Percentiles rank a stretch among this genome's conserved stretches.
Conservation (phyloP, 2,113 vertebrate genomes). For the Ophthalmotilapia sp. region DNA sequence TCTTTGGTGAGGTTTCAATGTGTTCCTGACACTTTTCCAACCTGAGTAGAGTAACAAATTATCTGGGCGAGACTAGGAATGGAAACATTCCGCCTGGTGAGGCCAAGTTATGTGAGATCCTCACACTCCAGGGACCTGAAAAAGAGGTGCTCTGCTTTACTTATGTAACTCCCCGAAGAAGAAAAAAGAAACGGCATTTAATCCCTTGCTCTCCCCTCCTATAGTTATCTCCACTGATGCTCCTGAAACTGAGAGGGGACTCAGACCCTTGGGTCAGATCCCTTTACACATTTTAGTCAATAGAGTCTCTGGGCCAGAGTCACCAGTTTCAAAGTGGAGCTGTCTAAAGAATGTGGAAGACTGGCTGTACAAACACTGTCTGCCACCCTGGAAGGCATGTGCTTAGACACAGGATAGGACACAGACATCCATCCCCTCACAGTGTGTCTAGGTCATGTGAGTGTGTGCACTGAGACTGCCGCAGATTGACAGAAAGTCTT, state of each 20-base stretch:
- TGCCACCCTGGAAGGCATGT: slow-evolving; percentile 34
- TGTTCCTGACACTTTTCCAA: slow-evolving; percentile 48
- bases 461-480: not conserved
- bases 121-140: slow-evolving; percentile 30
- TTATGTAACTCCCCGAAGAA: slow-evolving; percentile 50
- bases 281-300: slow-evolving; percentile 34
- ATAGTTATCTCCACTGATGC: slow-evolving; percentile 38
- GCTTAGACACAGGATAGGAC: slow-evolving; percentile 13
- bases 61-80: slow-evolving; percentile 50
- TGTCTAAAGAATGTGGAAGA: slow-evolving; percentile 54
- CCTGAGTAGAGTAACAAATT: slow-evolving; percentile 44
- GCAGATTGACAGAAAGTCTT: not conserved
- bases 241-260: slow-evolving; percentile 35
- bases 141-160: slow-evolving; percentile 52
- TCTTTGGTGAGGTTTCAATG: slow-evolving; percentile 23
- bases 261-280: slow-evolving; percentile 52
- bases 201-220: not conserved
- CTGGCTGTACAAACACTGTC: slow-evolving; percentile 56
- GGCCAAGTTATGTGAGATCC: slow-evolving; percentile 57
- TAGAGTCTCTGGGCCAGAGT: slow-evolving; percentile 35
- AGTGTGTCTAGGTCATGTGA: not conserved
- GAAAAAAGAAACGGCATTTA: slow-evolving; percentile 14
- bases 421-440: slow-evolving; percentile 8
- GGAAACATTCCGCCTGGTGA: slow-evolving; percentile 53
- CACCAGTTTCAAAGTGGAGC: slow-evolving; percentile 29